Evolutionary conservation across 1,140 invertebrate genomes (phyloP).

Genomic region (Holcopasites calliopsidis): DNA sequence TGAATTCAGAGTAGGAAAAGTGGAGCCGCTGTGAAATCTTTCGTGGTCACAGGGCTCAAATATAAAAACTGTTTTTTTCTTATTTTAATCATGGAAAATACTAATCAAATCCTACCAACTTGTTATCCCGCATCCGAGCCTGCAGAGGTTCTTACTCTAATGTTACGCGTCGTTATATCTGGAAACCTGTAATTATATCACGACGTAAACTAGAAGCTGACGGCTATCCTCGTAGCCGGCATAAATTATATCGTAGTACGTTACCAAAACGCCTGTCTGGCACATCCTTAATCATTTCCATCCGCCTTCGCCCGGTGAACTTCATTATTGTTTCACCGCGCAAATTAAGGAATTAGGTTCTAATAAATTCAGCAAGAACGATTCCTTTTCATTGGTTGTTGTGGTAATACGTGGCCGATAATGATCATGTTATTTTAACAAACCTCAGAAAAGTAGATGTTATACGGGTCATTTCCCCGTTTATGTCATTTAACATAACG

Average conservation of each 20-base stretch:
- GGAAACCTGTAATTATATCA: background rate
- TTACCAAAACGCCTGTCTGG: background rate
- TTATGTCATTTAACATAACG: slow-evolving; percentile 1
- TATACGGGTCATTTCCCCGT: background rate
- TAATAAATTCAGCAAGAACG: too few relatives aligned
- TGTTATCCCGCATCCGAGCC: background rate
- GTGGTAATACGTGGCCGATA: slow-evolving; percentile 6
- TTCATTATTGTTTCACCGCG: background rate
- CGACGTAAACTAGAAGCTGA: slow-evolving; percentile 11
- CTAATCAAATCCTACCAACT: background rate
- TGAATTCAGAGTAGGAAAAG: background rate
- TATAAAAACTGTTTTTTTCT: background rate
- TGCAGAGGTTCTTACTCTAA: background rate
- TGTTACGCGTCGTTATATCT: slow-evolving; percentile 22
- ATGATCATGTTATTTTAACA: slow-evolving; percentile 25
- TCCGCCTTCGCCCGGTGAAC: background rate
- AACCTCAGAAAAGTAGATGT: background rate
- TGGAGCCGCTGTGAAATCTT: slow-evolving; percentile 64
- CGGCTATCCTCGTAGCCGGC: slow-evolving; percentile 5
- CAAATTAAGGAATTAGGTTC: slow-evolving; percentile 1
- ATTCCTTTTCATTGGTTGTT: too few relatives aligned
- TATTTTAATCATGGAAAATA: background rate
- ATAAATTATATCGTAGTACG: slow-evolving; percentile 23
- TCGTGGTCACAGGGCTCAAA: slow-evolving; percentile 62
- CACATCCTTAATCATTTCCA: background rate